These are phyloP conservation scores for Chondrilla cf. caribensis DNA, from an alignment of 37 sponge, comb jelly and placozoan genomes.

Conservation along the genomic window DNA sequence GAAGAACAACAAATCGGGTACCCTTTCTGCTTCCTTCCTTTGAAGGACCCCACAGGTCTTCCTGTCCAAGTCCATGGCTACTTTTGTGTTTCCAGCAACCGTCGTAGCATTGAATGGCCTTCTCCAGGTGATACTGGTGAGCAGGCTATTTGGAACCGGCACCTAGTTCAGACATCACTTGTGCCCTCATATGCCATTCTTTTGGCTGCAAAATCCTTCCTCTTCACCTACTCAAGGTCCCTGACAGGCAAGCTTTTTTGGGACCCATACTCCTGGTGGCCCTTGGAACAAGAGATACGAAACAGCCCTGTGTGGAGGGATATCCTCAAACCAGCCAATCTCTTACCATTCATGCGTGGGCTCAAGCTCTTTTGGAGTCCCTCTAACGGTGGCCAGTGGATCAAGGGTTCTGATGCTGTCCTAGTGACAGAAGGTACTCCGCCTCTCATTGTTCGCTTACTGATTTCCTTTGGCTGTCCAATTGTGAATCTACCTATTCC, in stretches of 20 bases:
- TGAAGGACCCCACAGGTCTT: slow-evolving; percentile 42
- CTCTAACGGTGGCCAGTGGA: slow-evolving; percentile 49
- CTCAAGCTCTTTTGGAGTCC: slow-evolving; percentile 37
- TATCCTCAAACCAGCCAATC: slow-evolving; percentile 11
- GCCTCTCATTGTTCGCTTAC: background rate
- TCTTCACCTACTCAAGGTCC: slow-evolving; percentile 21
- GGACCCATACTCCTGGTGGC: slow-evolving; percentile 63
- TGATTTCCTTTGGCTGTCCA: slow-evolving; percentile 1
- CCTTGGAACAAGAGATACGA: slow-evolving; percentile 29
- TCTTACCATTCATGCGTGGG: background rate
- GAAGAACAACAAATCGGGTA: slow-evolving; percentile 23
- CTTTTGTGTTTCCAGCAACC: slow-evolving; percentile 67
- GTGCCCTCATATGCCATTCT: slow-evolving; percentile 54
- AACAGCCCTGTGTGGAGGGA: slow-evolving; percentile 26
- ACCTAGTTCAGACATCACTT: slow-evolving; percentile 31
- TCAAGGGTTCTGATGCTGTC: slow-evolving; percentile 24
- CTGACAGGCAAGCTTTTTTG: background rate
- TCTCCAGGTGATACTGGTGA: slow-evolving; percentile 50
- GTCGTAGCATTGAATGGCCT: slow-evolving; percentile 83
- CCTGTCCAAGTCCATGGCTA: slow-evolving; percentile 85
- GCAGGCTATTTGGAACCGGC: slow-evolving; percentile 70
- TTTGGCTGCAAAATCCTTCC: slow-evolving; percentile 22
- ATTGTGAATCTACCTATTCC: slow-evolving; percentile 37
- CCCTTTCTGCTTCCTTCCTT: slow-evolving; percentile 82
- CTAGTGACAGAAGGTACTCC: slow-evolving; percentile 26